A percentile compares a stretch with the other conserved stretches of the same genome.
Evolutionary conservation across 2,888 invertebrate species (phyloP).

Genomic region (Andricus curvator): DNA sequence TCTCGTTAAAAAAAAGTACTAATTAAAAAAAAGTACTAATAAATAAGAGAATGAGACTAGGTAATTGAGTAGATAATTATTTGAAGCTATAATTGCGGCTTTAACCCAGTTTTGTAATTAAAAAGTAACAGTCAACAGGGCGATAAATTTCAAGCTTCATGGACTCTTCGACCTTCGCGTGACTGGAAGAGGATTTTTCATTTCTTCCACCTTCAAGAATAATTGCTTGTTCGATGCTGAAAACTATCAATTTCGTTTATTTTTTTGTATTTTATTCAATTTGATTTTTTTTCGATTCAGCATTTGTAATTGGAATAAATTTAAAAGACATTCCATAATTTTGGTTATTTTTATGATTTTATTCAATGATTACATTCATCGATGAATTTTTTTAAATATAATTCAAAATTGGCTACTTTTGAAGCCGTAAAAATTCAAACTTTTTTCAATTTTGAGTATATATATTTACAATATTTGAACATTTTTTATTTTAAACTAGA

Average conservation of each 20-base stretch:
- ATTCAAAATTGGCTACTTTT: too few species aligned
- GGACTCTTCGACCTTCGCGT: slow-evolving; percentile 68
- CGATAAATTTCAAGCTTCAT: slow-evolving; percentile 52
- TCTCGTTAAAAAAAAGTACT: neutral
- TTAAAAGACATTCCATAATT: too few species aligned
- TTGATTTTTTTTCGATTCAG: too few species aligned
- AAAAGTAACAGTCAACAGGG: slow-evolving; percentile 54
- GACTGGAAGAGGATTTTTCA: slow-evolving; percentile 60
- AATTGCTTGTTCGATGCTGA: slow-evolving; percentile 14
- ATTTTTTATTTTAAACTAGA: too few species aligned
- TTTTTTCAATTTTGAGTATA: too few species aligned
- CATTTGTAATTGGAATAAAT: too few species aligned
- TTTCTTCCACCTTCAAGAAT: slow-evolving; percentile 35
- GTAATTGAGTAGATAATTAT: neutral
- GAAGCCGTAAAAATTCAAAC: too few species aligned
- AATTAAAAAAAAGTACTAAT: neutral
- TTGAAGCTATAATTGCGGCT: slow-evolving; percentile 55
- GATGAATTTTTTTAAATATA: too few species aligned
- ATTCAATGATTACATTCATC: too few species aligned
- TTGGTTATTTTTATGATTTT: too few species aligned
- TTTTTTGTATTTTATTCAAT: neutral
- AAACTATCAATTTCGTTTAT: slow-evolving; percentile 10
- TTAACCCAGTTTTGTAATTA: slow-evolving; percentile 70
- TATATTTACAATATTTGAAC: too few species aligned
- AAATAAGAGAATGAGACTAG: neutral